Base-by-base conservation (phyloP, 1,140 invertebrate genomes). In the Ericerus pela region DNA sequence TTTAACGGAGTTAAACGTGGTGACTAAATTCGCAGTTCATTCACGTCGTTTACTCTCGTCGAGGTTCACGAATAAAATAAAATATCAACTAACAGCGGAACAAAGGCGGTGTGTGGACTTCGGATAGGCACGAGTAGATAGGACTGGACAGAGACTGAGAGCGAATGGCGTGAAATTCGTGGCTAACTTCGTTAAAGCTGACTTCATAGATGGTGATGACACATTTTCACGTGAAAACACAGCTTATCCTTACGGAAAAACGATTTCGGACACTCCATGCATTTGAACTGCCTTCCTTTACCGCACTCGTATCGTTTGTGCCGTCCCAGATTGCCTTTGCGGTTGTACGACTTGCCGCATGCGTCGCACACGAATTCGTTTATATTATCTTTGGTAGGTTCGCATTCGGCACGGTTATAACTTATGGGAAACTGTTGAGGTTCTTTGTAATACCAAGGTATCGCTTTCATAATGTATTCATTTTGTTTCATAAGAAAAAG, bases 231-330 rank as follows among this genome's bases (percentile, higher is more conserved):
- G 26, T 54, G 53, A 22, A 27, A 24, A 12, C 24, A 33, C 4
- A 38, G 11, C 2, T 37, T 24, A 37, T n/a, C n/a, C 14, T 38
- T 54, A 20, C 36, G 16, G 5, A 26, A 36, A 38, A 54, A 54
- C 3, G 16, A 22, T 54, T 38, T 54, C 8, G 20, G 18, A n/a
- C 84, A 86, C 68, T 81, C 80, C 6, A 79, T 79, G 69, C 84
- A 86, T 62, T 80, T 77, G 67, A 85, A 85, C 66, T 84, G 81
- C 2, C 81, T 81, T 67, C 83, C 80, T 68, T 84, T 84, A 60
- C 82, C 83, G 58, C 73, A 75, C 57, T 74, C 72, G 37, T 75
- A 70, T 26, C 69, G 72, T 58, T 73, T 60, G 62, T 77, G 75
- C 2, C 71, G 66, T 54, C 67, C 69, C 61, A 76, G 69, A 60